These are phyloP conservation scores for Champsocephalus esox DNA, from an alignment of 2,797 vertebrate genomes.

Conservation along the genomic window DNA sequence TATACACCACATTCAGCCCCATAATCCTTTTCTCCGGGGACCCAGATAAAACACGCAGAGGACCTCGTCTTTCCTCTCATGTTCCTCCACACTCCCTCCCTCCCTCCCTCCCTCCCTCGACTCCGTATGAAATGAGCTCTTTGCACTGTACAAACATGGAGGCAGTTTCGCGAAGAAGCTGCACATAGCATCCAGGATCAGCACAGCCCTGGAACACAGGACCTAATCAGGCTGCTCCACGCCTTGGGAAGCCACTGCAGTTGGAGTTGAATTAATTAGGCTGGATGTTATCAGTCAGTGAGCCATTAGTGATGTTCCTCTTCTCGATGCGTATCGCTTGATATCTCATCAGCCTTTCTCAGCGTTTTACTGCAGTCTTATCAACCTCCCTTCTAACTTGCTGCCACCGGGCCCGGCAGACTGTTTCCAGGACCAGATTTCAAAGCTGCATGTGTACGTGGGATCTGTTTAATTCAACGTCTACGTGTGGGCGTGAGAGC, in stretches of 20 bases:
- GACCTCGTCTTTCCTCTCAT: constrained; percentile 72
- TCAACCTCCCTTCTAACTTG: constrained; percentile 63
- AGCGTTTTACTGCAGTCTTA: constrained; percentile 74
- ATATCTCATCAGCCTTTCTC: constrained; percentile 80
- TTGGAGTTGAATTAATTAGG: constrained; percentile 81
- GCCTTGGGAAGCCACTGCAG: constrained; percentile 74
- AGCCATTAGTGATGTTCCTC: constrained; percentile 82
- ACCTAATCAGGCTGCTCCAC: constrained; percentile 75
- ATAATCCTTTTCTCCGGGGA: constrained; percentile 74
- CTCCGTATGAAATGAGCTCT: constrained; percentile 63
- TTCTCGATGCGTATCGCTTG: constrained; percentile 74
- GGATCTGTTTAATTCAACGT: constrained; percentile 63
- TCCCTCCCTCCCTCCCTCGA: constrained; percentile 37
- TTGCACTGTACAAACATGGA: constrained; percentile 70
- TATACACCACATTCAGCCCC: constrained; percentile 66
- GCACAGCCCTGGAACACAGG: constrained; percentile 71
- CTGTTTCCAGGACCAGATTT: constrained; percentile 37
- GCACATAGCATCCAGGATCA: constrained; percentile 62
- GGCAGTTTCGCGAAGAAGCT: constrained; percentile 51
- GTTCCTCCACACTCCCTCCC: constrained; percentile 46
- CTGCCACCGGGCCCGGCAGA: constrained; percentile 41
- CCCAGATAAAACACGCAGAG: constrained; percentile 76
- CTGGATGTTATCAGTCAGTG: constrained; percentile 81
- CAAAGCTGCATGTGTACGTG: constrained; percentile 51
- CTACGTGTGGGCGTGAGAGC: constrained; percentile 64